A percentile compares a stretch with the other conserved stretches of the same genome.
Conservation (phyloP, 2,888 invertebrate genomes). For the Drosophila crucigera region DNA sequence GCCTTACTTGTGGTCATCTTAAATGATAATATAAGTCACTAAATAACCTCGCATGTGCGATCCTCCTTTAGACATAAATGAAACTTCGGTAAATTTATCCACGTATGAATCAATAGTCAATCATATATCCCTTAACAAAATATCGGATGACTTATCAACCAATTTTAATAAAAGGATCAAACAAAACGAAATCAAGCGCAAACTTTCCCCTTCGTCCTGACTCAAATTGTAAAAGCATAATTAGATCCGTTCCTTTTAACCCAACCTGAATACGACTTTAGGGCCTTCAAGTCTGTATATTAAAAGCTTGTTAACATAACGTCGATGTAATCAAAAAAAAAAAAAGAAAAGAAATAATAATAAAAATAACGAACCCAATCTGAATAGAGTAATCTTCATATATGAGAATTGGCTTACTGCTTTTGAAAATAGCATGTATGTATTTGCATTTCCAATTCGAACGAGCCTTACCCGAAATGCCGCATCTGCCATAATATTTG, state of each 20-base stretch:
- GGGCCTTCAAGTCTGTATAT: background rate
- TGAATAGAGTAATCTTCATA: slow-evolving; percentile 17
- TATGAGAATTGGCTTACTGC: slow-evolving; percentile 6
- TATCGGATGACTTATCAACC: background rate
- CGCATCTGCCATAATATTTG: slow-evolving; percentile 31
- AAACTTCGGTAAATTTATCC: background rate
- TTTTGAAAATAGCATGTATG: background rate
- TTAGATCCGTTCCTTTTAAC: background rate
- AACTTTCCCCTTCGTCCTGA: background rate
- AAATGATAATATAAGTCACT: background rate
- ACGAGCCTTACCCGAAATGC: slow-evolving; percentile 16
- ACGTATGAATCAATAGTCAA: background rate
- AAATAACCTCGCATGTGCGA: background rate
- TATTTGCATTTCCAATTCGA: slow-evolving; percentile 9
- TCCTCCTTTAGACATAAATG: background rate
- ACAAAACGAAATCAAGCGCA: background rate
- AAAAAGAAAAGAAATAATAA: background rate
- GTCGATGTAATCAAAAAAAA: background rate
- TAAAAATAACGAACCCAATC: background rate
- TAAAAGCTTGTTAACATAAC: slow-evolving; percentile 17
- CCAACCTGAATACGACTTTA: background rate
- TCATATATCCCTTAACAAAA: background rate
- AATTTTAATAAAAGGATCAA: background rate
- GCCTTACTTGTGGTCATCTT: background rate
- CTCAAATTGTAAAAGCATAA: too few species aligned